A percentile compares a stretch with the other conserved stretches of the same genome.
phyloP scores from a whole-genome alignment of 2,888 invertebrate genomes.

The Agrotis puta region DNA sequence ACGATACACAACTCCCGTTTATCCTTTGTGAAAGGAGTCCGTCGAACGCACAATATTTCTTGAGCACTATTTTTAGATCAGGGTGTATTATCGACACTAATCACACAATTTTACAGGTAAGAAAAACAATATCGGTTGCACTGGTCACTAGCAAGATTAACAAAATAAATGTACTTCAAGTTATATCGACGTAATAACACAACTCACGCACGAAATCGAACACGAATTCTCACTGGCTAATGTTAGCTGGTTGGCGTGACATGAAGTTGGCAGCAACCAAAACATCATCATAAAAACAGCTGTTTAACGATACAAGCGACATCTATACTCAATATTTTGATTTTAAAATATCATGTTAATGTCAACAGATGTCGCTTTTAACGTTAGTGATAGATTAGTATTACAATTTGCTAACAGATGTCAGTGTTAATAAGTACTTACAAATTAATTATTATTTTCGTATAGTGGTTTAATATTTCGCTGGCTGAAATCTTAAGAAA shows the following conservation, averaged over 20 bases:
- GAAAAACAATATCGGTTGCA: conserved; percentile 65
- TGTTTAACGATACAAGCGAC: conserved; percentile 70
- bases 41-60: conserved; percentile 71
- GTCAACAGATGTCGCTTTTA: conserved; percentile 48
- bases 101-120: conserved; percentile 53
- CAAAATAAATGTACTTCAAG: conserved; percentile 69
- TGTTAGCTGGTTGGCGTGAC: conserved; percentile 66
- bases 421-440: not conserved
- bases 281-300: conserved; percentile 79
- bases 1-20: conserved; percentile 69
- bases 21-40: conserved; percentile 86
- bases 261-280: conserved; percentile 82
- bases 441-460: too few relatives aligned
- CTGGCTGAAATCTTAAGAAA: too few relatives aligned
- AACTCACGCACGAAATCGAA: conserved; percentile 74
- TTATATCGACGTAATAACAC: conserved; percentile 68
- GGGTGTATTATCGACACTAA: conserved; percentile 28
- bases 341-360: not conserved
- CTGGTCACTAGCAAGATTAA: conserved; percentile 74
- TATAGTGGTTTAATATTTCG: too few relatives aligned
- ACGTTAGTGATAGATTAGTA: not conserved
- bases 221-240: conserved; percentile 73
- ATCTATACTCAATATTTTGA: conserved; percentile 40
- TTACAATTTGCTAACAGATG: conserved; percentile 17
- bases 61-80: conserved; percentile 61